Conservation (phyloP, 2,888 invertebrate species). For the Drosophila infuscata region DNA sequence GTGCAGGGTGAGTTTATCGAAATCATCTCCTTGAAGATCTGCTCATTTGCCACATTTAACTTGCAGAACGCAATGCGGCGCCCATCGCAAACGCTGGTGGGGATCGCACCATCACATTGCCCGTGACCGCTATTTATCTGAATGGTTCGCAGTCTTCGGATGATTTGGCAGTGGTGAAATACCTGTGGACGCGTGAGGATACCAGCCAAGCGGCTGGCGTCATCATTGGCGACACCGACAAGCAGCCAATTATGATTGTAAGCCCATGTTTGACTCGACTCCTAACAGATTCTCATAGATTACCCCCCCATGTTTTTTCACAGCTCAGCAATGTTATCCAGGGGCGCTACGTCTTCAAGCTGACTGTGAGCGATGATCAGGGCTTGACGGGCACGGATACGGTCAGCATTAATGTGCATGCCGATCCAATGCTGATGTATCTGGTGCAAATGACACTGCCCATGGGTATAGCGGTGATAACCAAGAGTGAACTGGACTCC, state of each 20-base stretch:
- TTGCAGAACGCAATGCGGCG: constrained; percentile 93
- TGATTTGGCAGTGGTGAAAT: constrained; percentile 93
- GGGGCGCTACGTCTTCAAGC: constrained; percentile 94
- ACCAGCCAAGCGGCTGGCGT: constrained; percentile 93
- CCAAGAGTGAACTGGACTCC: constrained; percentile 88
- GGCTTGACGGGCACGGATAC: constrained; percentile 93
- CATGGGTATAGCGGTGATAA: constrained; percentile 89
- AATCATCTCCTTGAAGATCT: fast-evolving
- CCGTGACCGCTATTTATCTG: constrained; percentile 90
- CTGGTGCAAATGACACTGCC: constrained; percentile 93
- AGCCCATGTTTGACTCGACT: constrained; percentile 54
- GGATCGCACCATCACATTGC: constrained; percentile 91
- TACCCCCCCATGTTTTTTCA: neutral
- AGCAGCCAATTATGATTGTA: constrained; percentile 91
- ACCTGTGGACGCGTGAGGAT: constrained; percentile 92
- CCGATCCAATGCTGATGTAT: constrained; percentile 90
- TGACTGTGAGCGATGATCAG: constrained; percentile 96
- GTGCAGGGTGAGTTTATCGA: constrained; percentile 89
- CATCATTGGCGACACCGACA: constrained; percentile 91
- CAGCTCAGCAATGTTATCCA: constrained; percentile 93
- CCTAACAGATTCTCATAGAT: neutral
- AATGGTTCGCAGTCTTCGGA: constrained; percentile 95
- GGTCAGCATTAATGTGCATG: constrained; percentile 93
- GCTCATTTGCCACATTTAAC: neutral
- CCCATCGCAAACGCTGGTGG: constrained; percentile 96